Base-by-base conservation (phyloP, 2,888 invertebrate genomes). In the Drosophila barbarae region DNA sequence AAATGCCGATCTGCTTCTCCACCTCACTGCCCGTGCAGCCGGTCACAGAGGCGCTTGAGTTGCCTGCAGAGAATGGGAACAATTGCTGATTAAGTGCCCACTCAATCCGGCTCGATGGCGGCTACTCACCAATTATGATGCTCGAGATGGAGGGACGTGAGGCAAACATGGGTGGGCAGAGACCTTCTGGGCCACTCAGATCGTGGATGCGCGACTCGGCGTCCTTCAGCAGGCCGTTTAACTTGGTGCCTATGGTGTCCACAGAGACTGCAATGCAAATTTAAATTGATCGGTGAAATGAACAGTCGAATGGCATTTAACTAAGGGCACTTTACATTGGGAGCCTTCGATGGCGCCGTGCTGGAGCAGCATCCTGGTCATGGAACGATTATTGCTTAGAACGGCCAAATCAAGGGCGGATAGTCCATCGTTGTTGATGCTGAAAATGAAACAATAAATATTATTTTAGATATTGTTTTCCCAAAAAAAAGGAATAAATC, bases 341-440 rank as follows among this genome's bases (percentile, higher is more conserved):
- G 93, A 93, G 78, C 95, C 95, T 90, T 96, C 95, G 84, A 93
- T 93, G 72, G 95, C 96, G 69, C 96, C 96, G 87, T 95, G 95
- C 74, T 95, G 93, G 86, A 97, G 93, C 70, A 99, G 92, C 93
- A 98, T 95, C 90, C 95, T 96, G 58, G 95, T 95, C 89, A 98
- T 93, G 53, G 95, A 94, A 77, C 95, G 92, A 89, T 98, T 96
- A 89, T 95, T 95, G 87, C 96, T 95, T 87, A 98, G 92, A 53
- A 98, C 95, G 0, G 98, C 98, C 71, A 98, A 95, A 89, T 98
- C 98, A 88, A 98, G 90, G 0, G 97, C 94, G 10, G 97, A 96
- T 72, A 98, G 90, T 23, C 95, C 95, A 89, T 98, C 98, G 63
- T 93, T 92, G 89, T 97, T 98, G 82, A 96, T 92, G 88, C 98